These are phyloP conservation scores for Oxycera nigricornis DNA, from an alignment of 2,888 invertebrate species.

Conservation along the genomic window DNA sequence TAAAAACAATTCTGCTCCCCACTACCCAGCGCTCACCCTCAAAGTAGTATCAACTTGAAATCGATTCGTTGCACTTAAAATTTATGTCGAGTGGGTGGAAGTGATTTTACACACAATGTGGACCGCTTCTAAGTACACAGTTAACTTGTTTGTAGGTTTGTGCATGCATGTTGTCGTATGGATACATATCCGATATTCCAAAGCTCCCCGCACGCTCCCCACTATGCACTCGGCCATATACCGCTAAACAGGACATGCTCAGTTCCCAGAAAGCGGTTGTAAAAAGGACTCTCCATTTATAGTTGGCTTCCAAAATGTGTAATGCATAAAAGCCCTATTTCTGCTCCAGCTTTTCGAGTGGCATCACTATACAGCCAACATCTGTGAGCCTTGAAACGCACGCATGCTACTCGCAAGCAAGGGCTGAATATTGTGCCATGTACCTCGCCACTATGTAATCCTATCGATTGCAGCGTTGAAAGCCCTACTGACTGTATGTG, in stretches of 20 bases:
- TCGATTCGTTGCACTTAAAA: slow-evolving; percentile 39
- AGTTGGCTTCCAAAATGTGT: slow-evolving; percentile 7
- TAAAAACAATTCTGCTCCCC: slow-evolving; percentile 14
- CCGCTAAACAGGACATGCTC: slow-evolving; percentile 31
- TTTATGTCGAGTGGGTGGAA: slow-evolving; percentile 33
- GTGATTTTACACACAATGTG: background rate
- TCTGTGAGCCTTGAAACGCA: slow-evolving; percentile 34
- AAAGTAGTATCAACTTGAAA: background rate
- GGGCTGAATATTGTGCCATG: slow-evolving; percentile 8
- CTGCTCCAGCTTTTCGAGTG: background rate
- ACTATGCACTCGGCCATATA: background rate
- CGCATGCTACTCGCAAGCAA: slow-evolving; percentile 14
- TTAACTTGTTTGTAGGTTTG: background rate
- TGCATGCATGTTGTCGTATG: background rate
- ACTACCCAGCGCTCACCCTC: background rate
- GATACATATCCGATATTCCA: background rate
- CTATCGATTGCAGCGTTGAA: slow-evolving; percentile 25
- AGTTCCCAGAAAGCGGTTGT: background rate
- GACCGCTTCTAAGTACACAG: background rate
- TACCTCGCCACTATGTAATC: slow-evolving; percentile 9
- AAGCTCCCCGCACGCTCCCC: background rate
- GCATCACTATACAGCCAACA: slow-evolving; percentile 6
- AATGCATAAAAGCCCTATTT: slow-evolving; percentile 18
- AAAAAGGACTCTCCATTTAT: background rate
- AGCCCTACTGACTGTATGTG: background rate